Evolutionary conservation across 2,113 vertebrate species (phyloP).

Genomic region (Triplophysa tibetana): DNA sequence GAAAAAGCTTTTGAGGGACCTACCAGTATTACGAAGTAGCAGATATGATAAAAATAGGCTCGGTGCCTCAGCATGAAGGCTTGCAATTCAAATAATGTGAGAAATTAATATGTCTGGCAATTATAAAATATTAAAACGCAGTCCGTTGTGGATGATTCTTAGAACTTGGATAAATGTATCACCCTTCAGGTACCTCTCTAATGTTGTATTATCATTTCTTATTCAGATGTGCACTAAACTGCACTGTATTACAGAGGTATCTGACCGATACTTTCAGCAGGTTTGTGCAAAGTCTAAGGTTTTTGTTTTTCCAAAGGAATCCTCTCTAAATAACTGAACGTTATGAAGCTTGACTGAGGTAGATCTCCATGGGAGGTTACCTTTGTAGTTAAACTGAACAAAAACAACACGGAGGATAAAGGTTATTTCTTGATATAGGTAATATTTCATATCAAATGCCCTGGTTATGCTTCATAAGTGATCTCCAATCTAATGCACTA

Average conservation of each 20-base stretch:
- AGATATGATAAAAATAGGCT: constrained; percentile 29
- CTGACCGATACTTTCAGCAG: constrained; percentile 56
- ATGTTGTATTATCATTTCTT: constrained; percentile 30
- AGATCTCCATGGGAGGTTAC: constrained; percentile 80
- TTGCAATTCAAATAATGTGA: constrained; percentile 47
- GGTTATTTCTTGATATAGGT: constrained; percentile 58
- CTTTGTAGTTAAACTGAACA: constrained; percentile 64
- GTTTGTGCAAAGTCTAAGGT: constrained; percentile 49
- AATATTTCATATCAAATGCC: constrained; percentile 41
- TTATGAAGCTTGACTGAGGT: constrained; percentile 82
- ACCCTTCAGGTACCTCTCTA: constrained; percentile 32
- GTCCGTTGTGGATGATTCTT: neutral
- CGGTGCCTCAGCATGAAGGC: constrained; percentile 33
- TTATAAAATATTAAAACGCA: constrained; percentile 37
- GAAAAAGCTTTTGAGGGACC: constrained; percentile 35
- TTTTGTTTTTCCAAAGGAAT: constrained; percentile 58
- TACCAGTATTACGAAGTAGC: constrained; percentile 34
- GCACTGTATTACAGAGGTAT: constrained; percentile 46
- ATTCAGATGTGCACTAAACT: constrained; percentile 24
- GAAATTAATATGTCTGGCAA: constrained; percentile 19
- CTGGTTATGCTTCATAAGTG: constrained; percentile 61
- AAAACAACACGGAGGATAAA: constrained; percentile 56
- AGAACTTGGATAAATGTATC: constrained; percentile 4
- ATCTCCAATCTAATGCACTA: constrained; percentile 56
- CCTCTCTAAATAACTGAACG: constrained; percentile 33